A percentile compares a stretch with the other conserved stretches of the same genome.
Evolutionary conservation across 30 jellyfish, hydroid and myxozoan genomes (phyloP).

Genomic region (Aurelia aurita): DNA sequence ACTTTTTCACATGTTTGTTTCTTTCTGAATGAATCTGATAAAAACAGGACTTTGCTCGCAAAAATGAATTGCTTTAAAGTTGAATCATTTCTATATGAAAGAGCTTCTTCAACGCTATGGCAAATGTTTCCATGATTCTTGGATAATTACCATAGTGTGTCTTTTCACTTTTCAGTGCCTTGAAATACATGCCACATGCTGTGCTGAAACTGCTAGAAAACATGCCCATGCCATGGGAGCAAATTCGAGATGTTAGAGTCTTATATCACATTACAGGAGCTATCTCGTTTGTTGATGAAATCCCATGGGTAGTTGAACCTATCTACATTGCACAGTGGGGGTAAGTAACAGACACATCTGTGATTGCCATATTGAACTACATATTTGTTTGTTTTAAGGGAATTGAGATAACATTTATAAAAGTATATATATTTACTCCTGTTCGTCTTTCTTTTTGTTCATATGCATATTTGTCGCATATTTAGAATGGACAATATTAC

Average conservation of each 20-base stretch:
- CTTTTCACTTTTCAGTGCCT: slow-evolving; percentile 88
- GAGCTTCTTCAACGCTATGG: not conserved
- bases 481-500: no score
- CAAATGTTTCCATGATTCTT: not conserved
- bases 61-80: no score
- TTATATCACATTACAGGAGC: slow-evolving; percentile 99
- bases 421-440: no score
- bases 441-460: no score
- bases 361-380: not conserved
- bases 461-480: no score
- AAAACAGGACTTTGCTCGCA: no score
- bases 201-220: slow-evolving; percentile 95
- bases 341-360: slow-evolving; percentile 44
- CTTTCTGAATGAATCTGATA: no score
- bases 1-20: no score
- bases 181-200: slow-evolving; percentile 99
- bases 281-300: slow-evolving; percentile 95
- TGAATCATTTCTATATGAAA: no score
- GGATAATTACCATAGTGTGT: not conserved
- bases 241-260: slow-evolving; percentile 95
- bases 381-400: not conserved
- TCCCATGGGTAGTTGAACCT: slow-evolving; percentile 99
- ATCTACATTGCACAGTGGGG: slow-evolving; percentile 99
- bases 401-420: no score
- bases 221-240: slow-evolving; percentile 99